Conservation (phyloP, 2,797 vertebrate species). For the Podargus strigoides region DNA sequence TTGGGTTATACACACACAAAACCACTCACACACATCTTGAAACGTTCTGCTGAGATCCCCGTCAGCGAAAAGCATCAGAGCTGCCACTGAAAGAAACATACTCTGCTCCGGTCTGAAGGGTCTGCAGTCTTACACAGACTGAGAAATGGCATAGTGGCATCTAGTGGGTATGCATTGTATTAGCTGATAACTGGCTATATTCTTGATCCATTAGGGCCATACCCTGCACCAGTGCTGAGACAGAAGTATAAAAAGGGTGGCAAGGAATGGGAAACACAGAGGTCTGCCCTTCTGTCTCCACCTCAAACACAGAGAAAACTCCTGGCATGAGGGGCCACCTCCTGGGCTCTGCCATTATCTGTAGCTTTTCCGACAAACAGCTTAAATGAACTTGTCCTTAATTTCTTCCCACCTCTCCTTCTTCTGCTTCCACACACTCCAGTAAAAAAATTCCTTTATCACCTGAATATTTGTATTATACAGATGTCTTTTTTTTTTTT, state of each 20-base stretch:
- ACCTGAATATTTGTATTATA: background rate
- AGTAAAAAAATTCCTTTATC: background rate
- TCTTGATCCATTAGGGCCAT: background rate
- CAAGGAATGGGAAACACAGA: background rate
- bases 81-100: background rate
- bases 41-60: background rate
- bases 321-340: background rate
- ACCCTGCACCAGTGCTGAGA: background rate
- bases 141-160: slow-evolving; percentile 16
- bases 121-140: accelerated
- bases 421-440: background rate
- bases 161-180: background rate
- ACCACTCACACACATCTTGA: background rate
- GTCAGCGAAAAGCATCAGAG: background rate
- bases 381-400: background rate
- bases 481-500: background rate
- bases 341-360: background rate
- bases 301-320: background rate
- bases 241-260: background rate
- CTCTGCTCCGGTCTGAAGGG: background rate
- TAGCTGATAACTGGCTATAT: background rate
- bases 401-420: background rate
- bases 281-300: background rate
- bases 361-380: background rate
- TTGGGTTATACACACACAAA: background rate